phyloP scores from a whole-genome alignment of 1,140 invertebrate genomes.

The Brachionus paranguensis region DNA sequence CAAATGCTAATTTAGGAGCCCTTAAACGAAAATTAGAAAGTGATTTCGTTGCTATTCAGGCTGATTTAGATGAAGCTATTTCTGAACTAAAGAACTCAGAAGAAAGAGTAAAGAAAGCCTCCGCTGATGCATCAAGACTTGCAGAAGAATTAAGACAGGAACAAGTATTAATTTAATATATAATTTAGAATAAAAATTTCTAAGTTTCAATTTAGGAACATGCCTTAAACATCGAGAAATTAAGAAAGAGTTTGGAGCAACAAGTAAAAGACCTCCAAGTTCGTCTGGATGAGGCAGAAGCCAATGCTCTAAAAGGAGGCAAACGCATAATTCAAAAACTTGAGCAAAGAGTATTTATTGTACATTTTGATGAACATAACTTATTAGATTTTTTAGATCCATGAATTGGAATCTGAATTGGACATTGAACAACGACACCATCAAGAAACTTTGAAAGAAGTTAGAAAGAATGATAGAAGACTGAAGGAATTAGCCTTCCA shows the following conservation, averaged over 20 bases:
- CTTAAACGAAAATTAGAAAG: conserved; percentile 97
- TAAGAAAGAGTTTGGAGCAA: conserved; percentile 89
- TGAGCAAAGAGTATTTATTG: conserved; percentile 52
- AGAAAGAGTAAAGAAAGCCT: conserved; percentile 76
- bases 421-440: conserved; percentile 96
- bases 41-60: conserved; percentile 89
- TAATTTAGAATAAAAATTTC: neutral
- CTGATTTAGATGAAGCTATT: conserved; percentile 52
- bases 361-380: too few species aligned
- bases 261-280: conserved; percentile 97
- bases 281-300: conserved; percentile 89
- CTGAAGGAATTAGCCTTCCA: conserved; percentile 74
- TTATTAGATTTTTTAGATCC: conserved; percentile 41
- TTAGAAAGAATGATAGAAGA: conserved; percentile 71
- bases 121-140: conserved; percentile 91
- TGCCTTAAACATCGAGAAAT: conserved; percentile 91
- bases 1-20: conserved; percentile 80
- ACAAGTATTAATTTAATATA: conserved; percentile 58
- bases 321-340: conserved; percentile 69
- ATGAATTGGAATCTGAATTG: conserved; percentile 88
- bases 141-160: conserved; percentile 96
- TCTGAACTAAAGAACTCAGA: conserved; percentile 84
- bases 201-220: conserved; percentile 60
- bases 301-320: conserved; percentile 91
- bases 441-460: conserved; percentile 63